phyloP scores from a whole-genome alignment of 2,797 vertebrate genomes.

The Dermochelys coriacea region DNA sequence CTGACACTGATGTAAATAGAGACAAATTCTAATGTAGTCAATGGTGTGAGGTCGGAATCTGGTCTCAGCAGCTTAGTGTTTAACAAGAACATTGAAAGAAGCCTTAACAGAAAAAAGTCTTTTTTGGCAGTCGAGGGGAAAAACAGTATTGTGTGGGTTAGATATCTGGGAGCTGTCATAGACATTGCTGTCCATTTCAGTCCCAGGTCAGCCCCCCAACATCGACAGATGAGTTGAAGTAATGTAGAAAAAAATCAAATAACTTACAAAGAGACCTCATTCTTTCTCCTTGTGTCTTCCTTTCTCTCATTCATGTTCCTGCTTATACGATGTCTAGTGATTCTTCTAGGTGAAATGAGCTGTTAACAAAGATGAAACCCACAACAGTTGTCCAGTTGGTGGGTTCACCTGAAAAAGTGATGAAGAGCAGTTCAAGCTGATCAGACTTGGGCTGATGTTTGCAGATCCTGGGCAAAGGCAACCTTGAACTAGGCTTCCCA shows the following conservation, averaged over 20 bases:
- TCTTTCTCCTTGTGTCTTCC: background rate
- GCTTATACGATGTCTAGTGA: background rate
- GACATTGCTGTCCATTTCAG: constrained; percentile 81
- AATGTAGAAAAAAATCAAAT: constrained; percentile 18
- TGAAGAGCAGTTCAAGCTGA: background rate
- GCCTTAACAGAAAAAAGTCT: constrained; percentile 26
- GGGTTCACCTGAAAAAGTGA: background rate
- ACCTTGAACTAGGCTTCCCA: background rate
- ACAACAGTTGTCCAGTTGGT: background rate
- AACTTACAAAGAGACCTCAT: background rate
- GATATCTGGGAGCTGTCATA: constrained; percentile 8
- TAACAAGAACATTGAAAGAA: constrained; percentile 30
- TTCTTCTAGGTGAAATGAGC: constrained; percentile 10
- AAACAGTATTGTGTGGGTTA: constrained; percentile 15
- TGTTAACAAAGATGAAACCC: constrained; percentile 1
- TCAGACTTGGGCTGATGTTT: background rate
- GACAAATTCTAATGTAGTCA: background rate
- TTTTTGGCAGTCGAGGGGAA: background rate
- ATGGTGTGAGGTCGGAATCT: background rate
- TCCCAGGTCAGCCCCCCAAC: constrained; percentile 75
- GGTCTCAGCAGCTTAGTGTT: background rate
- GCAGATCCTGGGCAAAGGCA: background rate
- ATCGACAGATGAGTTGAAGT: constrained; percentile 67
- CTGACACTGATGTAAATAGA: background rate
- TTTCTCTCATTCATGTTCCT: background rate